Conservation (phyloP, 2,797 vertebrate species). For the Varecia variegata region DNA sequence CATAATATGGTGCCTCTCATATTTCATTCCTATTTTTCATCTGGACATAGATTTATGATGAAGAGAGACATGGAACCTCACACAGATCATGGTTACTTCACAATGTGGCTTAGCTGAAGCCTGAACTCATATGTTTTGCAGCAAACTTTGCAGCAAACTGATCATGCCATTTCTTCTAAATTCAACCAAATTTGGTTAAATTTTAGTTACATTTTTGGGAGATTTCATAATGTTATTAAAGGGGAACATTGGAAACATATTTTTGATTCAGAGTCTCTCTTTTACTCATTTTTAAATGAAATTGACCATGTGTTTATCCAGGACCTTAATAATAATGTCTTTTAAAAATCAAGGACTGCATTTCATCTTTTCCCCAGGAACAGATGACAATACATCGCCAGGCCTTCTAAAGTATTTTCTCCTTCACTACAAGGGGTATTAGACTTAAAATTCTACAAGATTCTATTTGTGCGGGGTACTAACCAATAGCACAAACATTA, state of each 20-base stretch:
- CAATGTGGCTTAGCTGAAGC: not conserved
- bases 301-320: slow-evolving; percentile 48
- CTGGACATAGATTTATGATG: not conserved
- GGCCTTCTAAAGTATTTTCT: not conserved
- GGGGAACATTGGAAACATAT: not conserved
- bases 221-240: slow-evolving; percentile 48
- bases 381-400: not conserved
- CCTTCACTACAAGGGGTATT: not conserved
- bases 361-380: not conserved
- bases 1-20: not conserved
- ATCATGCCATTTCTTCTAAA: not conserved
- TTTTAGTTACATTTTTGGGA: slow-evolving; percentile 50
- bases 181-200: not conserved
- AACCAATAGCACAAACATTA: not conserved
- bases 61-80: not conserved
- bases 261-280: slow-evolving; percentile 43
- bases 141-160: not conserved
- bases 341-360: not conserved
- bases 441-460: not conserved
- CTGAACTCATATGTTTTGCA: not conserved
- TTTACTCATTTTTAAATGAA: slow-evolving; percentile 54
- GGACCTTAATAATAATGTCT: not conserved
- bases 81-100: not conserved
- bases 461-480: not conserved
- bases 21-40: not conserved